A percentile compares a stretch with the other conserved stretches of the same genome.
Evolutionary conservation across 1,140 invertebrate genomes (phyloP).

Genomic region (Procambarus virginalis): DNA sequence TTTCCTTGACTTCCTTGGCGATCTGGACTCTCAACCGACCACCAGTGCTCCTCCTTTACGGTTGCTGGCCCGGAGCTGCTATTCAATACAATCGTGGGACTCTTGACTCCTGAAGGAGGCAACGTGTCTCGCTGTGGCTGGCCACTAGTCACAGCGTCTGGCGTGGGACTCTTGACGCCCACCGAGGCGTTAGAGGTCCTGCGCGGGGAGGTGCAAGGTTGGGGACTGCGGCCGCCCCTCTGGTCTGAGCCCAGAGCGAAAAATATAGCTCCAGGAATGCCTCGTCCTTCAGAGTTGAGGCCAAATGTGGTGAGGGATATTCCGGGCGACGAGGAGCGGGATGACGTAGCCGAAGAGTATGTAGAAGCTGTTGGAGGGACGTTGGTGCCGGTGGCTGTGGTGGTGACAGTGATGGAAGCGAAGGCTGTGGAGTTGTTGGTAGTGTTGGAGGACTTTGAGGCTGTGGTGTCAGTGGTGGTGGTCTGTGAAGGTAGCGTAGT

Average conservation of each 20-base stretch:
- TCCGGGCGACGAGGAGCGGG: constrained; percentile 69
- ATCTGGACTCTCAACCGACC: constrained; percentile 41
- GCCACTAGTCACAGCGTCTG: constrained; percentile 5
- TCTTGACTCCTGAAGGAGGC: constrained; percentile 53
- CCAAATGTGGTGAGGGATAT: constrained; percentile 69
- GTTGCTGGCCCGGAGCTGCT: constrained; percentile 8
- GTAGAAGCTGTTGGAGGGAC: constrained; percentile 24
- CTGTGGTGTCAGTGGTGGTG: not conserved
- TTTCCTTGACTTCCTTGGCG: constrained; percentile 25
- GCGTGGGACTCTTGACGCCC: constrained; percentile 39
- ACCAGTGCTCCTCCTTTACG: constrained; percentile 65
- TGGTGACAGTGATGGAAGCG: constrained; percentile 59
- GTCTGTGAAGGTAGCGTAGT: not conserved
- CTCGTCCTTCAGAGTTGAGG: constrained; percentile 67
- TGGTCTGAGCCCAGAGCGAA: constrained; percentile 61
- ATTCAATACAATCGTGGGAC: constrained; percentile 29
- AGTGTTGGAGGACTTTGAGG: not conserved
- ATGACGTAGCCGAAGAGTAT: constrained; percentile 58
- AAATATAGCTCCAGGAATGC: constrained; percentile 68
- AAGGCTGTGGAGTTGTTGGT: constrained; percentile 35
- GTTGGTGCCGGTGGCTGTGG: constrained; percentile 29
- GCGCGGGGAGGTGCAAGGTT: constrained; percentile 6
- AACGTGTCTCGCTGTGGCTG: constrained; percentile 22
- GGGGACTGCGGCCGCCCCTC: constrained; percentile 37
- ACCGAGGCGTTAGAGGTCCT: constrained; percentile 30